Percentiles rank a stretch among this genome's conserved stretches.
Evolutionary conservation across 2,113 vertebrate genomes (phyloP).

Genomic region (Rousettus leschenaultii): DNA sequence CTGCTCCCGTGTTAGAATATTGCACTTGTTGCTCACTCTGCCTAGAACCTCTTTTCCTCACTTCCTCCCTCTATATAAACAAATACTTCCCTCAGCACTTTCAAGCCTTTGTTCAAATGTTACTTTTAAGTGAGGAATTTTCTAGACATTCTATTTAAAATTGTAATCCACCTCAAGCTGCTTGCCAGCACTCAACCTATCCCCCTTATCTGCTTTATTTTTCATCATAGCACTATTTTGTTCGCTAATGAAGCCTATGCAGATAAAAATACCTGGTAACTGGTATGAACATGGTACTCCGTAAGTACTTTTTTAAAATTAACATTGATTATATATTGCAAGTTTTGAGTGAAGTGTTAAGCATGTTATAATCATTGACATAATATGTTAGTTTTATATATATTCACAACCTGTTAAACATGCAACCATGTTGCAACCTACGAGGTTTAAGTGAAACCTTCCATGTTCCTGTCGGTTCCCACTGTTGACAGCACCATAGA

Average conservation of each 20-base stretch:
- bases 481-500: neutral
- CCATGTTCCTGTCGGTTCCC: neutral
- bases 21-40: neutral
- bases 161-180: neutral
- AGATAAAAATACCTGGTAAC: neutral
- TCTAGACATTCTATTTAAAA: neutral
- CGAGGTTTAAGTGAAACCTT: neutral
- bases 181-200: neutral
- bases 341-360: neutral
- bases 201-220: neutral
- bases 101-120: neutral
- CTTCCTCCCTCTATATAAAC: neutral
- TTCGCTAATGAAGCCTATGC: neutral
- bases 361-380: neutral
- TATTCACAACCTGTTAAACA: neutral
- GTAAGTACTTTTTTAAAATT: neutral
- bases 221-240: neutral
- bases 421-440: neutral
- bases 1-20: neutral
- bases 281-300: neutral
- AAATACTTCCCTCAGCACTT: neutral
- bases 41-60: neutral
- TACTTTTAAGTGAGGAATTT: neutral
- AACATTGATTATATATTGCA: neutral
- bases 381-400: neutral